phyloP scores from a whole-genome alignment of 2,888 invertebrate species.

The Nemapogon koenigi region DNA sequence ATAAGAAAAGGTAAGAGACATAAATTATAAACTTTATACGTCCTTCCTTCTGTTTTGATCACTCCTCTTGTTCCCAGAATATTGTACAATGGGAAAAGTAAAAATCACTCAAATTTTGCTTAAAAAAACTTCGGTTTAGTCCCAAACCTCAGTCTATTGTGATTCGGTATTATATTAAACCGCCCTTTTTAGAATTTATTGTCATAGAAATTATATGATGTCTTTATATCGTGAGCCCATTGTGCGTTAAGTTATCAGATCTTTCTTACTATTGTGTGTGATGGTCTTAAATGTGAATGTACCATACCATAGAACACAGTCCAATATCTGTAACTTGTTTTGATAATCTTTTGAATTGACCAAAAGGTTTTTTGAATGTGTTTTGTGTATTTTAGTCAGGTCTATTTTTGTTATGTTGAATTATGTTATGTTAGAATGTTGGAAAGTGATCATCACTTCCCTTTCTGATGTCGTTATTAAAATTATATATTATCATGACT shows the following conservation, averaged over 20 bases:
- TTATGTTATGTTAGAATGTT: no score
- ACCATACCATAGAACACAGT: no score
- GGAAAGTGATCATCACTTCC: no score
- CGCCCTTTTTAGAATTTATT: constrained; percentile 57
- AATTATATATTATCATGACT: no score
- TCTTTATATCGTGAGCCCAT: constrained; percentile 54
- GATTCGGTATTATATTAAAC: constrained; percentile 35
- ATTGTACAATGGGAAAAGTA: constrained; percentile 38
- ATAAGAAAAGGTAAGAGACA: constrained; percentile 22
- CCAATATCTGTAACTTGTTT: no score
- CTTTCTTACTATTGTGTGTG: constrained; percentile 15
- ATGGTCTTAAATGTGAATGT: no score
- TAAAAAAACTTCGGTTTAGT: constrained; percentile 38
- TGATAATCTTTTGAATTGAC: no score
- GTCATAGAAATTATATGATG: constrained; percentile 60
- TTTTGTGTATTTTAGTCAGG: no score
- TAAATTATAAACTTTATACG: constrained; percentile 17
- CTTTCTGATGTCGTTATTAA: no score
- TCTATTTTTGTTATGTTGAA: no score
- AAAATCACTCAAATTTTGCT: constrained; percentile 27
- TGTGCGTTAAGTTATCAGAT: constrained; percentile 60
- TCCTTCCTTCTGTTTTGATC: constrained; percentile 40
- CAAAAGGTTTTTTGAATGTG: no score
- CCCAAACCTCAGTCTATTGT: constrained; percentile 48
- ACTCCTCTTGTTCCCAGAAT: constrained; percentile 53